Evolutionary conservation across 1,140 invertebrate species (phyloP), one percentile per base, ranked within the genome.

Genomic region (Drosophila littoralis): DNA sequence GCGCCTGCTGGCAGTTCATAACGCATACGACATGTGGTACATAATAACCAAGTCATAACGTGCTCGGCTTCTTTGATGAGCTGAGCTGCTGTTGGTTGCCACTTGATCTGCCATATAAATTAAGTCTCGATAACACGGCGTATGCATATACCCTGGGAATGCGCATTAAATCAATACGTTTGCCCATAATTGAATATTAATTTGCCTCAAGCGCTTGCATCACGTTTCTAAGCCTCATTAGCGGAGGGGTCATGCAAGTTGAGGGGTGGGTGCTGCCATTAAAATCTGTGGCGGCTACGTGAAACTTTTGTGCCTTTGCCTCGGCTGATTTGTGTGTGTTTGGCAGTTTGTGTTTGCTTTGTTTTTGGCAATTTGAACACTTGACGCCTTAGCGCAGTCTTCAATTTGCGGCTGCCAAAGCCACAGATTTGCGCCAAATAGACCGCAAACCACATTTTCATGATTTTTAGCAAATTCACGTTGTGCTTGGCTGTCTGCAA

Each of bases 151-250:
- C 33, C 51, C 33, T 36, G 40, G 6, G 6, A 42, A 42, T 42
- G 40, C 36, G 17, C 6, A 64, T 28, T n/a, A 65, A 85, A 81
- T 86, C 79, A 86, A 86, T 85, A 79, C 61, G 50, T 36, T 75
- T 43, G 38, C 33, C 36, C 63, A 66, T 86, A 88, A 86, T 86
- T 82, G 61, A 82, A 88, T 82, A 88, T 88, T 88, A 86, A 88
- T 79, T 83, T 77, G 75, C 55, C 28, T 48, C 40, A 10, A 60
- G 43, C 55, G 33, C 52, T 54, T 52, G 43, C 40, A 55, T 2
- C 45, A 13, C 48, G 40, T 28, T 43, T 28, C 7, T 69, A 55
- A 40, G 58, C 13, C 81, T 76, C 72, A 61, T 79, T 71, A 74
- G 43, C 36, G 9, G 13, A 13, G 17, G 6, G 43, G 3, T 28